phyloP scores from a whole-genome alignment of 1,140 invertebrate species.

The Plectrocnemia conspersa region DNA sequence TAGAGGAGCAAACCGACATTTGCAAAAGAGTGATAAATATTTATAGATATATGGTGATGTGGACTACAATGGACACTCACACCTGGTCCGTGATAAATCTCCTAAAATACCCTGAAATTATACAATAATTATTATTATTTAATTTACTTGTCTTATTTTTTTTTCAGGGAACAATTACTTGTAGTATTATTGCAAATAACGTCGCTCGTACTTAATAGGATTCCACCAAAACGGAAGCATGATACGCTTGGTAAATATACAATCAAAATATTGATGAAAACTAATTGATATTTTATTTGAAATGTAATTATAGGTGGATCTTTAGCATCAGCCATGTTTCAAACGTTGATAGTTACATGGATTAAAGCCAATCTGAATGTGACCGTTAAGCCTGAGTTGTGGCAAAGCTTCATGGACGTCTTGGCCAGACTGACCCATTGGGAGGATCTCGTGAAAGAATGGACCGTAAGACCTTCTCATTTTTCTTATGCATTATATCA shows the following conservation, averaged over 20 bases:
- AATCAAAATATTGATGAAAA: background rate
- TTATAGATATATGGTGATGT: slow-evolving; percentile 96
- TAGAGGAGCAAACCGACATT: slow-evolving; percentile 92
- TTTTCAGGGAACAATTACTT: slow-evolving; percentile 75
- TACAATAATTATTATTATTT: slow-evolving; percentile 5
- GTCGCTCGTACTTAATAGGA: slow-evolving; percentile 79
- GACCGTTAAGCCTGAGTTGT: slow-evolving; percentile 78
- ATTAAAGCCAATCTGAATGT: slow-evolving; percentile 97
- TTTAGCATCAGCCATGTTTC: slow-evolving; percentile 86
- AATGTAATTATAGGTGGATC: slow-evolving; percentile 48
- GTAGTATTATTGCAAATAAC: slow-evolving; percentile 89
- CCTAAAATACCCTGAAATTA: background rate
- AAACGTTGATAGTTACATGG: slow-evolving; percentile 97
- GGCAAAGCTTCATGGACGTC: slow-evolving; percentile 90
- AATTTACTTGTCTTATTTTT: slow-evolving; percentile 35
- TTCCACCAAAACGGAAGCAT: slow-evolving; percentile 68
- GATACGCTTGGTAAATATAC: slow-evolving; percentile 62
- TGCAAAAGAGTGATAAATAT: slow-evolving; percentile 96
- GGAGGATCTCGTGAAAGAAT: slow-evolving; percentile 93
- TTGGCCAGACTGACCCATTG: slow-evolving; percentile 86
- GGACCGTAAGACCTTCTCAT: slow-evolving; percentile 74
- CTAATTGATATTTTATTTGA: background rate
- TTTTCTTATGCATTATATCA: background rate
- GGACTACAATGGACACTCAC: slow-evolving; percentile 83
- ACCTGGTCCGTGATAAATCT: slow-evolving; percentile 68